A percentile compares a stretch with the other conserved stretches of the same genome.
These are phyloP conservation scores for Zaprionus camerounensis DNA, from an alignment of 1,140 invertebrate species.

Conservation along the genomic window DNA sequence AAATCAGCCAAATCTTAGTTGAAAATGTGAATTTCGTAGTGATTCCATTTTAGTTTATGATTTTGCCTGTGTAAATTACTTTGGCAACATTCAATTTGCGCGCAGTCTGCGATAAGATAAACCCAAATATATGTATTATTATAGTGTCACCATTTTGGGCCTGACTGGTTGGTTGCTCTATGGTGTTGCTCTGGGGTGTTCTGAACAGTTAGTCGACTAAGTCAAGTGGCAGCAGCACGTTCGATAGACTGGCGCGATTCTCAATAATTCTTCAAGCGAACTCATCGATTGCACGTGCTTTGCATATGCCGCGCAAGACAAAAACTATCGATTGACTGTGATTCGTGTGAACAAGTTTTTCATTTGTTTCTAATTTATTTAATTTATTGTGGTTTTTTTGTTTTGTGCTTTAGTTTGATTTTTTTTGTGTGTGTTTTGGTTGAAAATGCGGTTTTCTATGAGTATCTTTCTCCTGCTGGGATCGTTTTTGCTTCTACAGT, in stretches of 20 bases:
- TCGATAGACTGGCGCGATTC: conserved; percentile 41
- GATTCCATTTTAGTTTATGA: conserved; percentile 54
- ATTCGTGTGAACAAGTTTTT: neutral
- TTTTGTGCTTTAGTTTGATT: neutral
- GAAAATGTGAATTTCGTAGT: conserved; percentile 42
- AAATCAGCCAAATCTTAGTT: neutral
- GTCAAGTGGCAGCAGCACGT: conserved; percentile 22
- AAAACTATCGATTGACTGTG: conserved; percentile 11
- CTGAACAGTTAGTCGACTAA: conserved; percentile 13
- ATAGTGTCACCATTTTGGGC: conserved; percentile 28
- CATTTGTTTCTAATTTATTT: neutral
- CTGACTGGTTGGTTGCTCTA: conserved; percentile 9
- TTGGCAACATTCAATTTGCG: conserved; percentile 73
- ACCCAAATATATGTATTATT: conserved; percentile 19
- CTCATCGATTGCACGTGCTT: conserved; percentile 10
- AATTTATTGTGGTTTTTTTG: neutral
- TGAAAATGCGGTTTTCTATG: neutral
- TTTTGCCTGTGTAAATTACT: conserved; percentile 48
- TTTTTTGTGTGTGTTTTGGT: neutral
- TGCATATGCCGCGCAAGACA: conserved; percentile 22
- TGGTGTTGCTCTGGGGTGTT: conserved; percentile 13
- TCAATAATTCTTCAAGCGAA: neutral
- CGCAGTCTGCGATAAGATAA: conserved; percentile 67
- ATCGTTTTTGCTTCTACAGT: conserved; percentile 7
- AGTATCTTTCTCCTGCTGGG: conserved; percentile 1